Base-by-base conservation (phyloP, 2,797 vertebrate species). In the Peromyscus attwateri region DNA sequence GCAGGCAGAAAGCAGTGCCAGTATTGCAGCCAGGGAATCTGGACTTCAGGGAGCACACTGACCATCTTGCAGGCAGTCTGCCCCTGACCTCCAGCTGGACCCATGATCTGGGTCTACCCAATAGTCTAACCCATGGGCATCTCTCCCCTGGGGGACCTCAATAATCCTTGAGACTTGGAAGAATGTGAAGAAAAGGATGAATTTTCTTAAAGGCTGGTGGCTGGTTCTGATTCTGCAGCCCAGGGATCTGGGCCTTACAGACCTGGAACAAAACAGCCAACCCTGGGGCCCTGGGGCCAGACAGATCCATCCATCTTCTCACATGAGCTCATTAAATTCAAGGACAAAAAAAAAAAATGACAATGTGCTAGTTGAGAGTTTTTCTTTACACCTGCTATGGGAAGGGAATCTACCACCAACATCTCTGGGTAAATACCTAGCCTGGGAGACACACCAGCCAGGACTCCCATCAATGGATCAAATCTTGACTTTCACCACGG, bases 1-100 rank as follows among this genome's bases (percentile, higher is more conserved):
- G 29, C 19, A 13, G 87, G 27, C 91, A 93, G 83, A 92, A 96
- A 96, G 64, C 87, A 57, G 62, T 43, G 79, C 52, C 89, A 60
- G 40, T 70, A 76, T 89, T 82, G 88, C 93, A 92, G 92, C n/a
- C 43, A 71, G 73, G 82, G 60, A 88, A 79, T 40, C 64, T 40
- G n/a, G 57, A 27, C 84, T 66, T 12, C 40, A 55, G 89, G 88
- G 66, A 92, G 23, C 8, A 31, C 55, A 62, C 85, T n/a, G 64
- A 62, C 75, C 66, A 29, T 70, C 43, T 77, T 46, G n/a, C 9
- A 75, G 31, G 43, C 31, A 64, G 71, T 77, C 79, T 68, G 75
- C 27, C 62, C 37, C 37, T 34, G n/a, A 81, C 87, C 55, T 31
- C 77, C 64, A 68, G 29, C 49, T 43, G 82, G 60, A 92, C 60